These are phyloP conservation scores for Galendromus occidentalis DNA, from an alignment of 1,140 invertebrate genomes.

Conservation along the genomic window DNA sequence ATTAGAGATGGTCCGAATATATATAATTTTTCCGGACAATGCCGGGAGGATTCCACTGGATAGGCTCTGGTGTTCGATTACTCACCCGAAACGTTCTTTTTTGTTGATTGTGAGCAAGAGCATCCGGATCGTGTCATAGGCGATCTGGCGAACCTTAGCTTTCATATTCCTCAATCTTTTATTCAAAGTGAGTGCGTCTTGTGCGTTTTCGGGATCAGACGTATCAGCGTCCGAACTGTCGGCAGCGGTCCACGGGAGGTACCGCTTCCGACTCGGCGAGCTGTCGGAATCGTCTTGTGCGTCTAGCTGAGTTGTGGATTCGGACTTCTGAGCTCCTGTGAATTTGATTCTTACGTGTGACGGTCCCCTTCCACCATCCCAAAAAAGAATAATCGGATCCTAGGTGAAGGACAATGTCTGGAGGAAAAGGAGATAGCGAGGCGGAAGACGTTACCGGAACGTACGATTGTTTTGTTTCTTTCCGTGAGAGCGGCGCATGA, in stretches of 20 bases:
- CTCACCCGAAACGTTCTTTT: not conserved
- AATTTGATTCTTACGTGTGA: too few relatives aligned
- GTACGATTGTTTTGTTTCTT: not conserved
- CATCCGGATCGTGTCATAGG: slow-evolving; percentile 2
- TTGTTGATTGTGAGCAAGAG: not conserved
- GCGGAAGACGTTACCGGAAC: not conserved
- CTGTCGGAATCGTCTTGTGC: too few relatives aligned
- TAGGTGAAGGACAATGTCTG: too few relatives aligned
- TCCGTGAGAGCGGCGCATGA: not conserved
- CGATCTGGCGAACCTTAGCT: not conserved
- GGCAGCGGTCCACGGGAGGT: not conserved
- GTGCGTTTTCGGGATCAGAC: not conserved
- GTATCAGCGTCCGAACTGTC: not conserved
- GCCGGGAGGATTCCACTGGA: too few relatives aligned
- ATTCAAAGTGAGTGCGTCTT: not conserved
- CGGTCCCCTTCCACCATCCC: too few relatives aligned
- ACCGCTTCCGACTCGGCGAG: too few relatives aligned
- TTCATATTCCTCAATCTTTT: not conserved
- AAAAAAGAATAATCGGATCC: too few relatives aligned
- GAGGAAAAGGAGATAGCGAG: too few relatives aligned
- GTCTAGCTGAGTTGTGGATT: too few relatives aligned
- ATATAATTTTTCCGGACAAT: too few relatives aligned
- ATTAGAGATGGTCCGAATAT: too few relatives aligned
- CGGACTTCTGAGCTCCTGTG: too few relatives aligned
- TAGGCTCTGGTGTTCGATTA: not conserved